Percentiles rank a stretch among this genome's conserved stretches.
phyloP scores from a whole-genome alignment of 2,888 invertebrate species.

The Homarus gammarus region DNA sequence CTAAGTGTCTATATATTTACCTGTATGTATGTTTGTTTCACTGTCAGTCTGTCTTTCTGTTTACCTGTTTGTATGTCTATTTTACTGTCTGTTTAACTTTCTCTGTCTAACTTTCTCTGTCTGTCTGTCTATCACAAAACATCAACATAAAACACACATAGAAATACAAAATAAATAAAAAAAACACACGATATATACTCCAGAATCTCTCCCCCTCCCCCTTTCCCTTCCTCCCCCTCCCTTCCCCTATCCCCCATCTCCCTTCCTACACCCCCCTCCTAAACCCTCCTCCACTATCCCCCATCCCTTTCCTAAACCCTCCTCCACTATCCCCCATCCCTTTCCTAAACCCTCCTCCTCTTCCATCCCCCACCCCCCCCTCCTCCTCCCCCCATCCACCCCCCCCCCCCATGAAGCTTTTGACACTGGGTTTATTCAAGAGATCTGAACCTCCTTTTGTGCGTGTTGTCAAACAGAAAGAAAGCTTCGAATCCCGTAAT shows the following conservation, averaged over 20 bases:
- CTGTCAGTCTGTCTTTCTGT: not conserved
- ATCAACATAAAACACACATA: too few relatives aligned
- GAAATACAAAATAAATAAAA: too few relatives aligned
- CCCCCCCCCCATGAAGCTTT: not conserved
- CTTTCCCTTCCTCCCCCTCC: too few relatives aligned
- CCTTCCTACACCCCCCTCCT: too few relatives aligned
- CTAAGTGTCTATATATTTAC: not conserved
- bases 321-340: too few relatives aligned
- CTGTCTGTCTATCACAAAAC: not conserved
- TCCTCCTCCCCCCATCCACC: not conserved
- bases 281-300: too few relatives aligned
- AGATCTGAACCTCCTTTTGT: slow-evolving; percentile 15
- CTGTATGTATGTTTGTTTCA: not conserved
- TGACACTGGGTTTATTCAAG: slow-evolving; percentile 44
- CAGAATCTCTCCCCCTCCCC: too few relatives aligned
- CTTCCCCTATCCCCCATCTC: too few relatives aligned
- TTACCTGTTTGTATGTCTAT: not conserved
- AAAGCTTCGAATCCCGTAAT: slow-evolving; percentile 27
- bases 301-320: too few relatives aligned
- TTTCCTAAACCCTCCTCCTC: too few relatives aligned
- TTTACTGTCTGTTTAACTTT: not conserved
- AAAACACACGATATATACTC: too few relatives aligned
- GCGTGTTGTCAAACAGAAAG: slow-evolving; percentile 48
- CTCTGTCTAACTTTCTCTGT: not conserved
- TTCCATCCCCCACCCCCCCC: too few relatives aligned